Conservation (phyloP, 2,888 invertebrate genomes). For the Leucania comma region DNA sequence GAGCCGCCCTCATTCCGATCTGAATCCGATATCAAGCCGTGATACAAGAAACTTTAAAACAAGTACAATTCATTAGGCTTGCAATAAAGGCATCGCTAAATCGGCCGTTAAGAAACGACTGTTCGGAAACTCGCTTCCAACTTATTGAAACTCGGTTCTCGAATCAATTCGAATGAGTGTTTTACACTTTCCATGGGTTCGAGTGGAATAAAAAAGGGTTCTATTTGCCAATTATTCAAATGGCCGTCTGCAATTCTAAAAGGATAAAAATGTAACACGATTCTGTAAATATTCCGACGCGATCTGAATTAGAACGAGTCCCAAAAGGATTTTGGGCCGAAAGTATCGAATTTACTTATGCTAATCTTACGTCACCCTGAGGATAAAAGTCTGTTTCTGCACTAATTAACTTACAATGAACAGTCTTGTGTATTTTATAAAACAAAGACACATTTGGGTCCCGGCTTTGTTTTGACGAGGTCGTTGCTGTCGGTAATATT, state of each 20-base stretch:
- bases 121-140: conserved; percentile 65
- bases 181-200: conserved; percentile 69
- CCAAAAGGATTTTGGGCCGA: conserved; percentile 74
- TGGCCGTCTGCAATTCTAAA: conserved; percentile 74
- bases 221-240: conserved; percentile 81
- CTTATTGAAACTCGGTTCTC: conserved; percentile 70
- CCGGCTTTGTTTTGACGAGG: conserved; percentile 38
- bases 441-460: conserved; percentile 58
- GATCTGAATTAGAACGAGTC: conserved; percentile 79
- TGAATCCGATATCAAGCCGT: conserved; percentile 75
- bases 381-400: conserved; percentile 79
- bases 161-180: conserved; percentile 72
- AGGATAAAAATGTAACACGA: conserved; percentile 77
- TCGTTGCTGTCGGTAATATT: conserved; percentile 30
- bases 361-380: conserved; percentile 84
- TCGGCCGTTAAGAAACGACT: conserved; percentile 72
- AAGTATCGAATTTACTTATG: conserved; percentile 87
- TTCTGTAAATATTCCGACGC: conserved; percentile 77
- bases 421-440: conserved; percentile 69
- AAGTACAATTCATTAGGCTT: conserved; percentile 83
- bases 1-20: conserved; percentile 73
- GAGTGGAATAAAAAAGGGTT: conserved; percentile 72
- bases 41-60: conserved; percentile 83
- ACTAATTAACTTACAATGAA: conserved; percentile 79
- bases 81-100: conserved; percentile 80